Base-by-base conservation (phyloP, 2,888 invertebrate genomes). In the Campopleginae sp. region DNA sequence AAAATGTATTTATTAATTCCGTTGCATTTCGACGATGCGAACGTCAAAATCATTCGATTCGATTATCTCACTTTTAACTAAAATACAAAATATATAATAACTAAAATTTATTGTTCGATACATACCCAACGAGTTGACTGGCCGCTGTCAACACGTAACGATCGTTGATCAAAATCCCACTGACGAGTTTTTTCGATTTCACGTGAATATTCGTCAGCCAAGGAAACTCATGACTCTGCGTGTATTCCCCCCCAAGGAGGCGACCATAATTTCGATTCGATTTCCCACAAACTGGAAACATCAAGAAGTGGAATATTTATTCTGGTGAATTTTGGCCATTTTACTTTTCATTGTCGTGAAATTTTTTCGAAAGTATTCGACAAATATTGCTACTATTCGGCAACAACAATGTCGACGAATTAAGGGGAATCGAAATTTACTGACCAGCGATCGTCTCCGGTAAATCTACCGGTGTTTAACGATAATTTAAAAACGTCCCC, bases 111-210 rank as follows among this genome's bases (percentile, higher is more conserved):
- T 76, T 66, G 19, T 23, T 38, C 6, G 6, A 23, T 38, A 58
- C 38, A 77, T 91, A 95, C 95, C 94, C 94, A 72, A 94, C 89
- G 3, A 96, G 88, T 84, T 93, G 94, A 48, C 94, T 94, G 0
- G 95, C 95, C 7, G 95, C 94, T 17, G 95, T 95, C 44, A 96
- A 86, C 7, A 96, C 92, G 88, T 95, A 95, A 89, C 94, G 94
- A 90, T 95, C 95, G 85, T 95, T 95, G 87, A 96, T 95, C 74
- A 96, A 89, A 27, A 95, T 94, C 7, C 95, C 95, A 54, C 94
- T 94, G 31, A 94, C 88, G 17, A 92, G 89, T 1, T 87, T 87
- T 14, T 87, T 87, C 2, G 94, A 94, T 75, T 93, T 93, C 27
- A 94, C 91, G 84, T 94, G 94, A 80, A 95, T 91, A 46, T 94